Evolutionary conservation across 1,140 invertebrate genomes (phyloP), one percentile per base, ranked within the genome.

Genomic region (Cherax quadricarinatus): DNA sequence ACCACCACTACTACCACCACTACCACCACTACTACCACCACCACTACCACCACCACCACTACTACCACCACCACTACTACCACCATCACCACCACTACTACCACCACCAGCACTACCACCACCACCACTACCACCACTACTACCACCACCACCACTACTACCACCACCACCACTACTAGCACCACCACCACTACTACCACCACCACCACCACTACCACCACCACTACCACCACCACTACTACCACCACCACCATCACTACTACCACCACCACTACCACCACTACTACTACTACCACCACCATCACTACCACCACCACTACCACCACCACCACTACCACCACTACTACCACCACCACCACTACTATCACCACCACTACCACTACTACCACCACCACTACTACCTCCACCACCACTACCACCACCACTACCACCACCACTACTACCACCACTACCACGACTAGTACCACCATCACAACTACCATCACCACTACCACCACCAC

Each of bases 201-300:
- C 51, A 49, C 30, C 7, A 81, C 41, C 30, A 21, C 21, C 79
- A 81, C 79, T 41, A 81, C 48, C 30, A 81, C 79, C 30, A 41
- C 79, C 79, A 80, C 79, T 10, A 30, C 79, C 79, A 80, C 41
- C 24, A 30, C 24, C 79, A 80, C 79, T 10, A 48, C 79, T 41
- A 41, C 79, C 24, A 41, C 30, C 9, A 7, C 0, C 79, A 48
- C 24, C 48, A 79, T 30, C 24, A 57, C 53, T 5, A 49, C 51
- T 41, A 80, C 51, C 1, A 48, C 30, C 79, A 80, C 41, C 1
- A 18, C 9, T 4, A 18, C 79, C 12, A 84, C 82, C 53, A n/a
- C 53, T 5, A 24, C 82, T 16, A 62, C 53, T 21, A 10, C 24
- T n/a, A 57, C 57, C 82, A 62, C 21, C 21, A 53, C 53, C 4